A percentile compares a stretch with the other conserved stretches of the same genome.
phyloP scores from a whole-genome alignment of 2,113 vertebrate species.

The Meriones unguiculatus region DNA sequence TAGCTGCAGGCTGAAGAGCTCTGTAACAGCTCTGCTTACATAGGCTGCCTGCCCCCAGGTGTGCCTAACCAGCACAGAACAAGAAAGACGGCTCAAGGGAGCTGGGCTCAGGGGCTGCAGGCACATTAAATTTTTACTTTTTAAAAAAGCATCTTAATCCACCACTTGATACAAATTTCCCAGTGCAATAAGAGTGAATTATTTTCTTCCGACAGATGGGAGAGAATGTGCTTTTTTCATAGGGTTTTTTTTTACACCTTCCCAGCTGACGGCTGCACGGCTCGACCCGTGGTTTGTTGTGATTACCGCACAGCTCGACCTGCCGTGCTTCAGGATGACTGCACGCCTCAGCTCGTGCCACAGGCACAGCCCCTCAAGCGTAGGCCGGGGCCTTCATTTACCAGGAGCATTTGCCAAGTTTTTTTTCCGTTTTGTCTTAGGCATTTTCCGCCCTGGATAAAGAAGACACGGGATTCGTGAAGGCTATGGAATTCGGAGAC shows the following conservation, averaged over 20 bases:
- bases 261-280: neutral
- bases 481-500: slow-evolving; percentile 82
- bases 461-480: slow-evolving; percentile 81
- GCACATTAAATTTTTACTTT: neutral
- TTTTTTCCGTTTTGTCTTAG: slow-evolving; percentile 61
- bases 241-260: slow-evolving; percentile 61
- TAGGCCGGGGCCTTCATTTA: rapidly evolving
- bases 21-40: too few relatives aligned
- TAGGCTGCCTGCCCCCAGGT: rapidly evolving
- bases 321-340: neutral
- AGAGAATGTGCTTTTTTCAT: slow-evolving; percentile 48
- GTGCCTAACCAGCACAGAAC: neutral
- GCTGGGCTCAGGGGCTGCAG: neutral
- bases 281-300: neutral
- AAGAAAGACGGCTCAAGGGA: neutral
- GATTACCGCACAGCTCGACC: neutral
- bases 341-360: rapidly evolving
- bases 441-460: slow-evolving; percentile 86
- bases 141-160: slow-evolving; percentile 48
- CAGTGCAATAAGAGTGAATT: slow-evolving; percentile 57
- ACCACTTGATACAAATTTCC: slow-evolving; percentile 56
- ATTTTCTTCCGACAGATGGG: slow-evolving; percentile 62
- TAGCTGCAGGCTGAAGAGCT: neutral
- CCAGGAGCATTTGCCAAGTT: neutral
- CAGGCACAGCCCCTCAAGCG: neutral